Base-by-base conservation (phyloP, 2,888 invertebrate species). In the Salpingus planirostris region DNA sequence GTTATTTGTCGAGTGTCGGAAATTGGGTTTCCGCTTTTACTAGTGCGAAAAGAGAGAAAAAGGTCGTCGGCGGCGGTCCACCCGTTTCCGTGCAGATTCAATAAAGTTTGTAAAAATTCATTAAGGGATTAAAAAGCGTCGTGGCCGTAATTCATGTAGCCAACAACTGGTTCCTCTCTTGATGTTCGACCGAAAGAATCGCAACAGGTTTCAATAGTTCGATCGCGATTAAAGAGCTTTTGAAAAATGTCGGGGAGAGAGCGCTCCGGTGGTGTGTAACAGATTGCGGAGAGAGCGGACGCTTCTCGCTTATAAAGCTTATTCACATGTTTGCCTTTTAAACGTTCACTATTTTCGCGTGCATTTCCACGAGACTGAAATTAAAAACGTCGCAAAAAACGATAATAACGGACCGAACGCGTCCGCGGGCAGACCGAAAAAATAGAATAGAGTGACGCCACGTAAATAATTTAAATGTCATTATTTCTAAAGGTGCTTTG, bases 171-270 rank as follows among this genome's bases (percentile, higher is more conserved):
- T 44, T 40, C 41, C 43, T 42, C 40, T 39, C 41, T 40, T 42
- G 47, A 45, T 45, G 44, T 42, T 42, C 34, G 32, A 33, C 40
- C 45, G 54, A 48, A 51, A 46, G 55, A 47, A 50, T 52, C 45
- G 63, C 63, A 63, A 63, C 63, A 63, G 62, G 63, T 63, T 59
- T 60, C 60, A 50, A 59, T 58, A 57, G 60, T 61, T 62, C 62
- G 60, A 61, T 60, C 57, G 55, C 62, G 60, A 62, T 62, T 62
- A 62, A 60, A 62, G 60, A 55, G 60, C 59, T 59, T 61, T 60
- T 60, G 60, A 62, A 63, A 63, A 61, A 62, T 62, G 58, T 57
- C 56, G 54, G 51, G 50, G 8, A 18, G 6, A 18, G 18, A 18
- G 6, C 8, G 18, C 18, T 6, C 18, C 6, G 6, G 57, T 50